A percentile compares a stretch with the other conserved stretches of the same genome.
Conservation (phyloP, 2,797 vertebrate species). For the Oophaga sylvatica region DNA sequence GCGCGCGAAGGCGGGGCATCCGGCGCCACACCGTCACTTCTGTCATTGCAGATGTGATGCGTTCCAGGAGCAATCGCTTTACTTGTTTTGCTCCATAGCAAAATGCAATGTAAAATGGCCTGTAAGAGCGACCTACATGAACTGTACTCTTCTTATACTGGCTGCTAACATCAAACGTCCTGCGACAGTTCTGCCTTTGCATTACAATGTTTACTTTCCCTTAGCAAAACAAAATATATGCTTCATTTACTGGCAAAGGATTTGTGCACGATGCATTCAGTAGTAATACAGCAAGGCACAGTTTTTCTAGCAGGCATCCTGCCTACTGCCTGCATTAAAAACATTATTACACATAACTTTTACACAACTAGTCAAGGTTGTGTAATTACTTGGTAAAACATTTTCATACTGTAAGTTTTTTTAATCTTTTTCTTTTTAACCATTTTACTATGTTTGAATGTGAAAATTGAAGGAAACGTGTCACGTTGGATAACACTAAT, state of each 20-base stretch:
- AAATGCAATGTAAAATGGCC: slow-evolving; percentile 22
- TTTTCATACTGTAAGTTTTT: neutral
- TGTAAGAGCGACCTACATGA: neutral
- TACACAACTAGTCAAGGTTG: neutral
- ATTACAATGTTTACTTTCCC: neutral
- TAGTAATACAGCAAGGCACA: neutral
- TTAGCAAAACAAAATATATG: neutral
- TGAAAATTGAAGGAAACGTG: too few relatives aligned
- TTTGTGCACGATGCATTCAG: neutral
- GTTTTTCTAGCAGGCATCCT: neutral
- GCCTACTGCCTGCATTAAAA: neutral
- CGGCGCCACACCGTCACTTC: too few relatives aligned
- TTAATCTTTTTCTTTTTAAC: neutral
- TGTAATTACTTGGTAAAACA: neutral
- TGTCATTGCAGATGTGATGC: too few relatives aligned
- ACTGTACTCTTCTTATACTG: slow-evolving; percentile 1
- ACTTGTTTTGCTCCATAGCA: slow-evolving; percentile 24
- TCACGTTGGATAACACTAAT: too few relatives aligned
- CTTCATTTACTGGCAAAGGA: slow-evolving; percentile 4
- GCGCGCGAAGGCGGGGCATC: too few relatives aligned
- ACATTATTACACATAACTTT: neutral
- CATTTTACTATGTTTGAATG: neutral
- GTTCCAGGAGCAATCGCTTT: slow-evolving; percentile 13
- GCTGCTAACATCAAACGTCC: neutral
- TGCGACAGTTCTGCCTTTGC: slow-evolving; percentile 15